Conservation (phyloP, 1,140 invertebrate genomes). For the Mamestra configurata region DNA sequence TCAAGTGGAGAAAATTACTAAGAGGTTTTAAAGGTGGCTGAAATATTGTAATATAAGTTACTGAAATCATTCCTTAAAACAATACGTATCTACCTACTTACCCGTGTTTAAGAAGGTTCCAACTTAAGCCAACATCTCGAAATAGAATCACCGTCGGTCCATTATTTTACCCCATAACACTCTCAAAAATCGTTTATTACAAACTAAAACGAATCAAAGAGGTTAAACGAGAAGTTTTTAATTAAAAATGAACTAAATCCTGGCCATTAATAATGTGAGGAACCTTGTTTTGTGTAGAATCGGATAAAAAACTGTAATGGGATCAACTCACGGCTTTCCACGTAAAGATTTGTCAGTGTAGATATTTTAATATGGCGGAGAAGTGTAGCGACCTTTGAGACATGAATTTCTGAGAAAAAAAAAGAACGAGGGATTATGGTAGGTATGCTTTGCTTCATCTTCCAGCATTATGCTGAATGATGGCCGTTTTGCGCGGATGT, state of each 20-base stretch:
- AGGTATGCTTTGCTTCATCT: not conserved
- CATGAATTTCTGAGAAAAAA: not conserved
- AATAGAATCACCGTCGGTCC: not conserved
- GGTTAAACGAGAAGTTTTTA: constrained; percentile 15
- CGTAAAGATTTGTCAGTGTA: constrained; percentile 26
- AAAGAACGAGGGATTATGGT: not conserved
- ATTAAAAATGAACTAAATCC: constrained; percentile 35
- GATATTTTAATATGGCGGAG: not conserved
- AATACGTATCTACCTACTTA: too few species aligned
- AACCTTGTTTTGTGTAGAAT: not conserved
- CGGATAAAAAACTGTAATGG: constrained; percentile 32
- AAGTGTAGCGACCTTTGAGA: too few species aligned
- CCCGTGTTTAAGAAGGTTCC: not conserved
- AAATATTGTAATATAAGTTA: too few species aligned
- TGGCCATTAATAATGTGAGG: constrained; percentile 9
- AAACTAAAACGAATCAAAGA: constrained; percentile 38
- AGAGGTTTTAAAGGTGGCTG: too few species aligned
- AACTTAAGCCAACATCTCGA: not conserved
- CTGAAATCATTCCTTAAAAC: too few species aligned
- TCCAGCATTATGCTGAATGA: too few species aligned
- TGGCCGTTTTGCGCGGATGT: too few species aligned
- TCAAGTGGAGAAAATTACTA: too few species aligned
- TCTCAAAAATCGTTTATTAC: constrained; percentile 22
- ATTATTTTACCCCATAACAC: not conserved
- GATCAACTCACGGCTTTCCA: constrained; percentile 32